Evolutionary conservation across 53 echinoderm and acorn worm genomes (phyloP).

Genomic region (Holothuria scabra): DNA sequence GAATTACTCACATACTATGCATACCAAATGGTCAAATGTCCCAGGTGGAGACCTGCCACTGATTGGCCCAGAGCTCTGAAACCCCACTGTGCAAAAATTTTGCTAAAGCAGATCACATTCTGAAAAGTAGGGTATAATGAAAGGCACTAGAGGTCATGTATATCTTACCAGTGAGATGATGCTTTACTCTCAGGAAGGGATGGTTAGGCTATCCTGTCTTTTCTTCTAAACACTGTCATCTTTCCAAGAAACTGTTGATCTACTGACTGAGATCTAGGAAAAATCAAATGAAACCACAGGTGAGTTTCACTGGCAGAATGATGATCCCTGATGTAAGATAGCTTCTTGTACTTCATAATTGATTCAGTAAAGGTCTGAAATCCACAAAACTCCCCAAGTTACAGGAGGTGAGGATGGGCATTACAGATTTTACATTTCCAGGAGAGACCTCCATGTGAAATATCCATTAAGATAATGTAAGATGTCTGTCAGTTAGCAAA

Average conservation of each 20-base stretch:
- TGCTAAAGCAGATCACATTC: constrained; percentile 34
- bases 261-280: constrained; percentile 5
- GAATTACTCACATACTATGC: constrained; percentile 44
- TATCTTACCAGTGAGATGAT: constrained; percentile 10
- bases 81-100: constrained; percentile 42
- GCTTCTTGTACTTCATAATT: no score
- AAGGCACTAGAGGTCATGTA: constrained; percentile 26
- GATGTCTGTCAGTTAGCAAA: no score
- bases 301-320: background rate
- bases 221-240: constrained; percentile 21
- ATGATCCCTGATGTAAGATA: no score
- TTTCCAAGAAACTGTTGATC: constrained; percentile 21
- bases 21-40: constrained; percentile 47
- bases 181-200: background rate
- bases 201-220: constrained; percentile 6
- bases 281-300: background rate
- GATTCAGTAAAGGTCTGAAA: no score
- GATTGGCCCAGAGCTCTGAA: constrained; percentile 37
- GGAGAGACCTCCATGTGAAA: no score
- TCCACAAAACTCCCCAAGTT: no score
- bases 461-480: no score
- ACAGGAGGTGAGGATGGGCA: no score
- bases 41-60: constrained; percentile 38
- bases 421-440: no score
- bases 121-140: constrained; percentile 47